Conservation (phyloP, 64 coral and sea anemone species). For the Astreopora myriophthalma region DNA sequence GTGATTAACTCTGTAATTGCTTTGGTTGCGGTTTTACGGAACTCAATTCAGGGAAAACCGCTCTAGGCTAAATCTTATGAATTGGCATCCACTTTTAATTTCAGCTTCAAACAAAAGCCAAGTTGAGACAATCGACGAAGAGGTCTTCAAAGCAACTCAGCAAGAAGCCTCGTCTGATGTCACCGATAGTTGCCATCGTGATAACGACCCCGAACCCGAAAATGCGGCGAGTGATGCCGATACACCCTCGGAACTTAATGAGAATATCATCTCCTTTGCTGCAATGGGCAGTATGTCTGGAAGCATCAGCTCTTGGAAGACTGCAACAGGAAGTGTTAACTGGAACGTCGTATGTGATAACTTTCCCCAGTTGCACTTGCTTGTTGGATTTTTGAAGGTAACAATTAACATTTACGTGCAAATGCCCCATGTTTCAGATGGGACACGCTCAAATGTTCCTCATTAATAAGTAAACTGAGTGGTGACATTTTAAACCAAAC, state of each 20-base stretch:
- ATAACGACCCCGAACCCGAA: slow-evolving; percentile 45
- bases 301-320: slow-evolving; percentile 87
- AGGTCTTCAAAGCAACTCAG: slow-evolving; percentile 70
- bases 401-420: not conserved
- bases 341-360: slow-evolving; percentile 88
- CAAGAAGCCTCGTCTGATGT: slow-evolving; percentile 10
- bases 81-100: not conserved
- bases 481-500: not conserved
- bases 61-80: not conserved
- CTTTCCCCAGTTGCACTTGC: slow-evolving; percentile 78
- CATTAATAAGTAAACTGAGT: not conserved
- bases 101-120: slow-evolving; percentile 70
- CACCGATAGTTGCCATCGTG: slow-evolving; percentile 9
- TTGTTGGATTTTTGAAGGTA: slow-evolving; percentile 90
- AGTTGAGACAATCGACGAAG: slow-evolving; percentile 84
- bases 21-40: too few relatives aligned
- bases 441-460: not conserved
- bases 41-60: too few relatives aligned
- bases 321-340: slow-evolving; percentile 73
- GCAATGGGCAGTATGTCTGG: slow-evolving; percentile 73
- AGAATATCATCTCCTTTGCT: slow-evolving; percentile 70
- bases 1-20: too few relatives aligned
- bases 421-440: not conserved
- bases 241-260: slow-evolving; percentile 62
- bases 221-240: slow-evolving; percentile 61